Evolutionary conservation across 2,888 invertebrate genomes (phyloP).

Genomic region (Leptinotarsa tumamoca): DNA sequence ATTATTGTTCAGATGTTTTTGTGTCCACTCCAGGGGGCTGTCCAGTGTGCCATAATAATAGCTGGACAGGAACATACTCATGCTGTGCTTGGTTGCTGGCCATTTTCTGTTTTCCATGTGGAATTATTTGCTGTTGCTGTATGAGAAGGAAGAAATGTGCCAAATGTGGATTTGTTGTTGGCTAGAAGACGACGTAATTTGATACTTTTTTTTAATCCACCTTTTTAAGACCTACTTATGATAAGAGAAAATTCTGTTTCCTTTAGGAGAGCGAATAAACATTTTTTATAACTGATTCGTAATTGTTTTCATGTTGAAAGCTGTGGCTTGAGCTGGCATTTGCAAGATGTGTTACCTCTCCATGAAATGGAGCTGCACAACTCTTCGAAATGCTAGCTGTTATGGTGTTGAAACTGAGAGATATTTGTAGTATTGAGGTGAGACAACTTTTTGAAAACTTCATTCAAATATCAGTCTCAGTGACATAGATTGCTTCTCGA

Average conservation of each 20-base stretch:
- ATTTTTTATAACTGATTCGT: no score
- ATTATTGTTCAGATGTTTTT: background rate
- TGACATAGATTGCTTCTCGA: no score
- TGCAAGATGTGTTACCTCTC: no score
- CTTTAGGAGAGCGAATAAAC: no score
- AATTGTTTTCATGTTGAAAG: no score
- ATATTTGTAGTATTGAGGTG: no score
- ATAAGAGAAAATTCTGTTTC: background rate
- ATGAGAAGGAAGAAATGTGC: slow-evolving; percentile 48
- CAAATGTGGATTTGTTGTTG: slow-evolving; percentile 45
- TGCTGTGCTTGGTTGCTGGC: slow-evolving; percentile 45
- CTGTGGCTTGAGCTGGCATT: no score
- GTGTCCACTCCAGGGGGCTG: slow-evolving; percentile 27
- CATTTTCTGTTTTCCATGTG: slow-evolving; percentile 44
- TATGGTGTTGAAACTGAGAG: no score
- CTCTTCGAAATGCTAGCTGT: no score
- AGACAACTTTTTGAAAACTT: no score
- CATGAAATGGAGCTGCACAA: no score
- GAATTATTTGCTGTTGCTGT: slow-evolving; percentile 49
- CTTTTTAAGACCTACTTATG: background rate
- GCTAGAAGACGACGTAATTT: slow-evolving; percentile 18
- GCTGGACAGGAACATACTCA: slow-evolving; percentile 41
- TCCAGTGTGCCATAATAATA: slow-evolving; percentile 42
- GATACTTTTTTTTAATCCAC: background rate
- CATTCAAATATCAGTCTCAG: no score